These are phyloP conservation scores for Sipha flava DNA, from an alignment of 1,140 invertebrate genomes.

Conservation along the genomic window DNA sequence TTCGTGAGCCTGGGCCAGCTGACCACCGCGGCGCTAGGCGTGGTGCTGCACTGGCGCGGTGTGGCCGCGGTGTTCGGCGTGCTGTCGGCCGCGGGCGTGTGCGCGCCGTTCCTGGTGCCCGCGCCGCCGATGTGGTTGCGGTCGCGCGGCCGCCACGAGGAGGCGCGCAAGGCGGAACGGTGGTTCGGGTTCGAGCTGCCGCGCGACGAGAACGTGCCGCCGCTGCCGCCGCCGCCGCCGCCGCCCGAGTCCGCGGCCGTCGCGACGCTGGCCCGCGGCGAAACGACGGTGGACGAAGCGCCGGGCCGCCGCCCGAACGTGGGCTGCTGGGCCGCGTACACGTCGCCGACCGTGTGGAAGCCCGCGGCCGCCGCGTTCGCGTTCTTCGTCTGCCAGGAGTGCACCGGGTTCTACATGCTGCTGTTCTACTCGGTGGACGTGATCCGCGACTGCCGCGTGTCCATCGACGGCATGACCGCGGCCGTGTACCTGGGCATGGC, in stretches of 20 bases:
- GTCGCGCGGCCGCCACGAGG: slow-evolving; percentile 36
- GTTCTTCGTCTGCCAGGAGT: slow-evolving; percentile 52
- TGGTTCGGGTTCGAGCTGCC: slow-evolving; percentile 28
- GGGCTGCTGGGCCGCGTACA: neutral
- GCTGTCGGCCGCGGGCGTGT: slow-evolving; percentile 41
- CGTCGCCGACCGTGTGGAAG: slow-evolving; percentile 42
- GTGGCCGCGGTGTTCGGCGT: slow-evolving; percentile 52
- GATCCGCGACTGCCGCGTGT: slow-evolving; percentile 46
- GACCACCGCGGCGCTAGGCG: slow-evolving; percentile 54
- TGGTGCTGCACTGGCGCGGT: slow-evolving; percentile 50
- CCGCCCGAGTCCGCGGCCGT: slow-evolving; percentile 36
- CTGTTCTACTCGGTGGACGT: slow-evolving; percentile 60
- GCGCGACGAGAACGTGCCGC: slow-evolving; percentile 36
- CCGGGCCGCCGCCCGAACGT: neutral
- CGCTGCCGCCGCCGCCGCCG: neutral
- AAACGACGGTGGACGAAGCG: neutral
- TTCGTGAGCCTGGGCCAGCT: slow-evolving; percentile 34
- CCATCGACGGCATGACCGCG: neutral
- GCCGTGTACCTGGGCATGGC: neutral
- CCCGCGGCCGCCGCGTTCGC: slow-evolving; percentile 48
- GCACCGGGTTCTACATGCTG: slow-evolving; percentile 54
- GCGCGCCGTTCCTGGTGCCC: slow-evolving; percentile 44
- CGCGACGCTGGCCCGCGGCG: neutral
- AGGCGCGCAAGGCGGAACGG: slow-evolving; percentile 36
- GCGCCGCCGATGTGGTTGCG: slow-evolving; percentile 51